Evolutionary conservation across 1,140 invertebrate genomes (phyloP).

Genomic region (Protaetia brevitarsis): DNA sequence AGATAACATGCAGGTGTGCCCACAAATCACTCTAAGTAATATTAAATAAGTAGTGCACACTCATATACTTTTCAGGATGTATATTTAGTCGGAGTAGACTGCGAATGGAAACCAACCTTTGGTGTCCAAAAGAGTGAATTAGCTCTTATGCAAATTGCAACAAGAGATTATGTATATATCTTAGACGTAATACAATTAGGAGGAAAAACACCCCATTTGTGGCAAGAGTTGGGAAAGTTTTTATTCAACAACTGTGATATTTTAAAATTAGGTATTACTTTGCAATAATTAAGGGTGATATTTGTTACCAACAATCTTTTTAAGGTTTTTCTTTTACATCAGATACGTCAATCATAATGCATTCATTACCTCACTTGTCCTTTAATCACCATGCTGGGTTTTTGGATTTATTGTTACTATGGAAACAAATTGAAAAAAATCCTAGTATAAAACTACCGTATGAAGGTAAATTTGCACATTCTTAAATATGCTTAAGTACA

Average conservation of each 20-base stretch:
- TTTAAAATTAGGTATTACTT: constrained; percentile 60
- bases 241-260: constrained; percentile 66
- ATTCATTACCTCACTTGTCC: constrained; percentile 54
- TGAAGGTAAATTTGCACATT: constrained; percentile 36
- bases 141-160: constrained; percentile 73
- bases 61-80: constrained; percentile 41
- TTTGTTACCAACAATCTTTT: constrained; percentile 45
- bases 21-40: no score
- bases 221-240: constrained; percentile 53
- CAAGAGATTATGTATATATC: constrained; percentile 62
- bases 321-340: constrained; percentile 58
- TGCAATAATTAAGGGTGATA: background rate
- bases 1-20: constrained; percentile 30
- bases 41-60: no score
- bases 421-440: constrained; percentile 53
- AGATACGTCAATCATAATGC: constrained; percentile 58
- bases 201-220: constrained; percentile 52
- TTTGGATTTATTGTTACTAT: constrained; percentile 46
- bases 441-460: constrained; percentile 54
- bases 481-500: no score
- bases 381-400: constrained; percentile 50
- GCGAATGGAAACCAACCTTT: constrained; percentile 80
- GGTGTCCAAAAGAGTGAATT: constrained; percentile 59
- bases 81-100: constrained; percentile 68
- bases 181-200: constrained; percentile 66